Base-by-base conservation (phyloP, 1,140 invertebrate genomes). In the Drosophila mojavensis region DNA sequence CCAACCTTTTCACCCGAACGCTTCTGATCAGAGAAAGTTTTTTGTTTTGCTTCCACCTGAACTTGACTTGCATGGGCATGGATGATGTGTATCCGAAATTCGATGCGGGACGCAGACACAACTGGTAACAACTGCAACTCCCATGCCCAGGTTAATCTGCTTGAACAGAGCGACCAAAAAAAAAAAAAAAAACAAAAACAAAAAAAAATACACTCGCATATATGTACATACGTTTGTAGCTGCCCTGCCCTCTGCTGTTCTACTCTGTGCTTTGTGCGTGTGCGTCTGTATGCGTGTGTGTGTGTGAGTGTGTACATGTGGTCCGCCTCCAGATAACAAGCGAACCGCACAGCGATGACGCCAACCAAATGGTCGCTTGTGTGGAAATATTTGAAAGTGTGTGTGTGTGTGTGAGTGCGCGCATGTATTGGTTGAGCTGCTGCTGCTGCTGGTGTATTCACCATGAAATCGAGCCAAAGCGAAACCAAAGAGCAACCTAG, bases 401-500 rank as follows among this genome's bases (percentile, higher is more conserved):
- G 9, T 66, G 45, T 69, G 36, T 65, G 30, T 60, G 75, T 66
- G 67, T 39, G 48, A 20, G 43, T 45, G 47, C 56, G 45, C 41
- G 47, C 56, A 17, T 65, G 48, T 72, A 60, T 70, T 51, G 53
- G 67, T 64, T 71, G 68, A 58, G 54, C 69, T 73, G 69, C 63
- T 65, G 54, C 26, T 66, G 48, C 47, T 54, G 53, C 68, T 72
- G 71, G 71, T 69, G 71, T 74, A 74, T 74, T 69, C 85, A 83
- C 82, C 82, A 88, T 86, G 83, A 86, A 88, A 86, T 86, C 83
- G 83, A 86, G 83, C 84, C 83, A 85, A 88, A 88, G 81, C 79
- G 78, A 83, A 81, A 83, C 73, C 82, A 86, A 83, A 85, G 71
- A 79, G 71, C 60, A 83, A 55, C 69, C 71, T 55, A 78, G 67